Conservation (phyloP, 1,140 invertebrate species). For the Drosophila subpulchrella region DNA sequence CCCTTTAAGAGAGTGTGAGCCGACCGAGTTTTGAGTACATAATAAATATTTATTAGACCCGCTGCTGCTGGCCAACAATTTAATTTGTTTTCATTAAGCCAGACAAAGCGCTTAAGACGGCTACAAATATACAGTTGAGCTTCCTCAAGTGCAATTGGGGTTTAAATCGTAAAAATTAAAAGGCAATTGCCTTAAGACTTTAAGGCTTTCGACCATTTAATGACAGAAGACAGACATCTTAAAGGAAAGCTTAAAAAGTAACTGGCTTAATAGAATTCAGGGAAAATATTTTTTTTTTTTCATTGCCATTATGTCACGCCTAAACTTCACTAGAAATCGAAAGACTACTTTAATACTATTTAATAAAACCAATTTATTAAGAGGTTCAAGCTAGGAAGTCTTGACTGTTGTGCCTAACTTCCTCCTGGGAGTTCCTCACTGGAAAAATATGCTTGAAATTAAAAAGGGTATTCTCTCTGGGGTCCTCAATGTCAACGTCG, state of each 20-base stretch:
- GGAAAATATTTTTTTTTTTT: too few species aligned
- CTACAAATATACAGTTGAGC: conserved; percentile 38
- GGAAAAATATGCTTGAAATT: conserved; percentile 68
- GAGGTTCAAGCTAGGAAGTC: not conserved
- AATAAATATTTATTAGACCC: conserved; percentile 78
- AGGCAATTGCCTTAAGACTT: not conserved
- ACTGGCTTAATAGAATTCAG: not conserved
- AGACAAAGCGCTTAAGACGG: conserved; percentile 67
- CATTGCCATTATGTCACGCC: too few species aligned
- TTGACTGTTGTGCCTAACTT: conserved; percentile 12
- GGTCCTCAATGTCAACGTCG: conserved; percentile 37
- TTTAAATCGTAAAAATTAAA: not conserved
- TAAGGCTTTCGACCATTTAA: not conserved
- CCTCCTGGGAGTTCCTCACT: conserved; percentile 4
- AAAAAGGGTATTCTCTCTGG: conserved; percentile 70
- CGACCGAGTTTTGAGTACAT: conserved; percentile 29
- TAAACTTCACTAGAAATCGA: too few species aligned
- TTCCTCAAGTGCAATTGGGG: not conserved
- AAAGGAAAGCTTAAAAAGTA: not conserved
- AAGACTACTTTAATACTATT: too few species aligned
- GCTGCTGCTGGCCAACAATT: conserved; percentile 65
- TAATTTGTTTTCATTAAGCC: conserved; percentile 79
- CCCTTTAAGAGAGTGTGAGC: conserved; percentile 6
- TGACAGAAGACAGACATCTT: not conserved
- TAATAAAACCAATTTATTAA: not conserved